A percentile compares a stretch with the other conserved stretches of the same genome.
Evolutionary conservation across 2,888 invertebrate genomes (phyloP).

Genomic region (Metacarcinus magister): DNA sequence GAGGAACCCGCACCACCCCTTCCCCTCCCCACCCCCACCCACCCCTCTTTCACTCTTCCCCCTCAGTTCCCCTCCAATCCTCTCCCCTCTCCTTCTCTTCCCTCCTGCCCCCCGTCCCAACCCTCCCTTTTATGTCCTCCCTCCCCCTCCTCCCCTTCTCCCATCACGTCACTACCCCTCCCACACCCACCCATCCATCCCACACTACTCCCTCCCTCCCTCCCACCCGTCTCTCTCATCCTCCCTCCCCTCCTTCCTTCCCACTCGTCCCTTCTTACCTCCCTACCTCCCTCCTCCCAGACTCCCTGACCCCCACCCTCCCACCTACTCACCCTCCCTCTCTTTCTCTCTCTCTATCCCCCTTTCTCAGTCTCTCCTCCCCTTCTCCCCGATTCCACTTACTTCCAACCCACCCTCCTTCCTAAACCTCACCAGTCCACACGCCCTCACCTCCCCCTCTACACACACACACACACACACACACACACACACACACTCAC

Average conservation of each 20-base stretch:
- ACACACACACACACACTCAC: background rate
- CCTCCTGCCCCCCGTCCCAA: background rate
- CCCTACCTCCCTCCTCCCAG: background rate
- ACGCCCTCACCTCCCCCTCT: background rate
- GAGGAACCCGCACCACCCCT: background rate
- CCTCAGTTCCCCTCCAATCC: background rate
- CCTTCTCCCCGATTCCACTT: conserved; percentile 48
- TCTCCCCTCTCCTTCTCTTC: background rate
- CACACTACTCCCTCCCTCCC: background rate
- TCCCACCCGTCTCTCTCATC: background rate
- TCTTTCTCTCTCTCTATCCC: background rate
- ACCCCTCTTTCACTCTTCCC: background rate
- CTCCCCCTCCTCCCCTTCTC: background rate
- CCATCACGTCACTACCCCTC: background rate
- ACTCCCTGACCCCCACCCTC: background rate
- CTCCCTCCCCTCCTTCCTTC: background rate
- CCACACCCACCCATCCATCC: background rate
- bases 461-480: background rate
- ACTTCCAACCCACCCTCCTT: background rate
- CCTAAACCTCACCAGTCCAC: background rate
- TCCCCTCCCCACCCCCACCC: background rate
- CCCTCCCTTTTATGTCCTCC: background rate
- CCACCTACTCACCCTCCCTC: background rate
- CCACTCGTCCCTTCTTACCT: conserved; percentile 1
- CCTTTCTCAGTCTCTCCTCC: conserved; percentile 28